These are phyloP conservation scores for Nothoprocta perdicaria DNA, from an alignment of 2,113 vertebrate genomes.

Conservation along the genomic window DNA sequence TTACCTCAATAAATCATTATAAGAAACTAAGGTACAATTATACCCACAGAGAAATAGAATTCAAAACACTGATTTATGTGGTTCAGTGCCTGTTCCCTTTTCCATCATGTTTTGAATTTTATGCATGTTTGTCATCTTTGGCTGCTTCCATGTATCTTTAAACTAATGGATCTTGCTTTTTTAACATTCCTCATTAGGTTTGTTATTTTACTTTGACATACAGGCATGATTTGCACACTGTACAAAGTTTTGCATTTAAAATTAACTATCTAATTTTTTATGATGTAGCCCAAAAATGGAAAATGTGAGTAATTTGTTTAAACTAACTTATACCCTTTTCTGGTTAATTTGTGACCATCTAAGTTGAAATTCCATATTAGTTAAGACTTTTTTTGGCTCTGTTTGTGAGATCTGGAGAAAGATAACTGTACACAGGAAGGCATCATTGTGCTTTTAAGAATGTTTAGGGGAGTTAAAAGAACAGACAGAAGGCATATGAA, in stretches of 20 bases:
- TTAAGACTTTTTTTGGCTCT: slow-evolving; percentile 57
- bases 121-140: slow-evolving; percentile 86
- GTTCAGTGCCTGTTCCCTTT: slow-evolving; percentile 80
- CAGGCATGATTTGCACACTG: slow-evolving; percentile 80
- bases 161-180: slow-evolving; percentile 82
- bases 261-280: slow-evolving; percentile 77
- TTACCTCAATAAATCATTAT: slow-evolving; percentile 90
- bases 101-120: slow-evolving; percentile 84
- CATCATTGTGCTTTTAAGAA: slow-evolving; percentile 25
- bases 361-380: slow-evolving; percentile 55
- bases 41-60: slow-evolving; percentile 85
- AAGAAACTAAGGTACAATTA: slow-evolving; percentile 88
- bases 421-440: slow-evolving; percentile 29
- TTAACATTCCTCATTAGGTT: slow-evolving; percentile 81
- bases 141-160: slow-evolving; percentile 82
- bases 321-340: slow-evolving; percentile 51
- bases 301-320: slow-evolving; percentile 76
- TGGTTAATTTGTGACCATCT: slow-evolving; percentile 71
- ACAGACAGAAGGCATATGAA: background rate
- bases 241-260: slow-evolving; percentile 79
- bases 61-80: slow-evolving; percentile 86
- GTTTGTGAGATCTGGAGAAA: slow-evolving; percentile 45
- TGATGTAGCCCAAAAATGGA: slow-evolving; percentile 69
- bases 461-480: slow-evolving; percentile 3
- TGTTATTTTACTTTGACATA: slow-evolving; percentile 83